Evolutionary conservation across 2,888 invertebrate species (phyloP).

Genomic region (Tachina grossa): DNA sequence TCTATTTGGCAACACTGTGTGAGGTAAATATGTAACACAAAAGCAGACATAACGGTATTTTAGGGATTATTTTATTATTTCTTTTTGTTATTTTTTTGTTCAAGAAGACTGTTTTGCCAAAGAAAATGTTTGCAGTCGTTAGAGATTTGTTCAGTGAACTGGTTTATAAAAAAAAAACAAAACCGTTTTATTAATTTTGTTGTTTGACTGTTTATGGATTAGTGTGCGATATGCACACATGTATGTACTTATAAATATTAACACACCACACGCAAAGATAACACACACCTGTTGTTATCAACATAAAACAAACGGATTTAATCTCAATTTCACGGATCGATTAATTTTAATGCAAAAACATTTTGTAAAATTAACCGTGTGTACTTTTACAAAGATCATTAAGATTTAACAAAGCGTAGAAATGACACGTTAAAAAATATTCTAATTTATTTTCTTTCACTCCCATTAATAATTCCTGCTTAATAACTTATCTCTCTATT

Average conservation of each 20-base stretch:
- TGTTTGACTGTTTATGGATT: no score
- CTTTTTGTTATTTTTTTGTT: no score
- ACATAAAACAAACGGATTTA: conserved; percentile 11
- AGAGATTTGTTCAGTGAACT: no score
- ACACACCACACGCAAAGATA: conserved; percentile 24
- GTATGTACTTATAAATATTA: neutral
- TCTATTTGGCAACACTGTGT: no score
- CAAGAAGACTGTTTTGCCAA: no score
- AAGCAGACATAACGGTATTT: no score
- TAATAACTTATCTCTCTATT: no score
- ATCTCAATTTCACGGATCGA: conserved; percentile 30
- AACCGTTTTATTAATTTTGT: no score
- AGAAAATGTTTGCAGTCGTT: no score
- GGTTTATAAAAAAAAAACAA: no score
- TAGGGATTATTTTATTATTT: no score
- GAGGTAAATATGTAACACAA: no score
- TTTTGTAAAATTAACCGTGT: conserved; percentile 21
- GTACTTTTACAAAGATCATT: conserved; percentile 51
- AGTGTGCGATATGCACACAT: neutral
- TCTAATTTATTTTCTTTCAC: neutral
- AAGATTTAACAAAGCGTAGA: conserved; percentile 29
- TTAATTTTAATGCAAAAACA: conserved; percentile 19
- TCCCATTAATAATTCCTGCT: conserved; percentile 9
- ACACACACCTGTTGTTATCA: conserved; percentile 41
- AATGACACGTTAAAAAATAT: conserved; percentile 21